Conservation (phyloP, 1,140 invertebrate genomes). For the Eriosoma lanigerum region DNA sequence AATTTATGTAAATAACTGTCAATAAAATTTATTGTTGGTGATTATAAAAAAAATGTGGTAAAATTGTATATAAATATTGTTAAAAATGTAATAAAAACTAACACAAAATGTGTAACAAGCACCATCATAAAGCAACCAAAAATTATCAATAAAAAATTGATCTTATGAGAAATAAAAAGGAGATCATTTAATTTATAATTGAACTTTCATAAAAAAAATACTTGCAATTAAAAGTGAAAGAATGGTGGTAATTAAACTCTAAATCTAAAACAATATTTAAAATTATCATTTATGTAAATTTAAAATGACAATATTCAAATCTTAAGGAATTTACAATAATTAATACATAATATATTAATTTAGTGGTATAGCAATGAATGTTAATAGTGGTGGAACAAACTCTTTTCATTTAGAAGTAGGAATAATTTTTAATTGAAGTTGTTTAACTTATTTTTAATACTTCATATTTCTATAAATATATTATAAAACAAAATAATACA, state of each 20-base stretch:
- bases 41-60: conserved; percentile 27
- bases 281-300: conserved; percentile 2
- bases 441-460: too few relatives aligned
- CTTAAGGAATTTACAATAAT: conserved; percentile 21
- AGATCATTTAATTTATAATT: conserved; percentile 29
- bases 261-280: conserved; percentile 20
- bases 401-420: neutral
- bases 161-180: conserved; percentile 18
- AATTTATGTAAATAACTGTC: conserved; percentile 19
- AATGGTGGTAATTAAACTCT: conserved; percentile 18
- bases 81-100: conserved; percentile 42
- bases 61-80: conserved; percentile 39
- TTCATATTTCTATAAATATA: too few relatives aligned
- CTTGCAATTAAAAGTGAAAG: neutral
- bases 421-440: neutral
- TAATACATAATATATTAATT: neutral
- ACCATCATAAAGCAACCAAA: conserved; percentile 49
- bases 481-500: too few relatives aligned
- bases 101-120: conserved; percentile 51
- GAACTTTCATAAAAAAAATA: neutral
- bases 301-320: conserved; percentile 3
- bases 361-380: neutral
- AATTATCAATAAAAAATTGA: conserved; percentile 18
- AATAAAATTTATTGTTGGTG: neutral
- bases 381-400: neutral